These are phyloP conservation scores for Nemopilema nomurai DNA, from an alignment of 30 jellyfish, hydroid and myxozoan species.

Conservation along the genomic window DNA sequence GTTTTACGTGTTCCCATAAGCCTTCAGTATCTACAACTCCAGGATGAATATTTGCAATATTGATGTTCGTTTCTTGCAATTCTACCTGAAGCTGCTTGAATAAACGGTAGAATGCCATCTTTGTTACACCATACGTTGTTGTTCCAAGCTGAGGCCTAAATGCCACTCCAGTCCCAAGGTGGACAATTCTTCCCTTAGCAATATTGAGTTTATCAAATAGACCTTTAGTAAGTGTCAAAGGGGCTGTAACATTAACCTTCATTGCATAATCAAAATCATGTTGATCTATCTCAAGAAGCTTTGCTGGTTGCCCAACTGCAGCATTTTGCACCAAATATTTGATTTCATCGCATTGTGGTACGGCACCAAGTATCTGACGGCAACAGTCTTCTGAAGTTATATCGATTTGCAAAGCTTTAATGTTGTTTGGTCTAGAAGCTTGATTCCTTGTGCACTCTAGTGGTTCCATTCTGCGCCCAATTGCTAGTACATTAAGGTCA, in stretches of 20 bases:
- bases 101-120: slow-evolving; percentile 59
- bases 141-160: slow-evolving; percentile 57
- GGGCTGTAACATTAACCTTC: slow-evolving; percentile 56
- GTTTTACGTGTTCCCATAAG: slow-evolving; percentile 47
- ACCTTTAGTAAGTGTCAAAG: slow-evolving; percentile 21
- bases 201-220: slow-evolving; percentile 1
- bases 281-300: slow-evolving; percentile 17
- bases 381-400: slow-evolving; percentile 18
- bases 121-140: slow-evolving; percentile 56
- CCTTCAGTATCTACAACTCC: slow-evolving; percentile 71
- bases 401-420: slow-evolving; percentile 16
- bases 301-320: slow-evolving; percentile 54
- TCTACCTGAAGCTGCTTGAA: slow-evolving; percentile 41
- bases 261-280: slow-evolving; percentile 57
- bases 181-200: slow-evolving; percentile 42
- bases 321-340: slow-evolving; percentile 58
- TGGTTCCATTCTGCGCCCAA: slow-evolving; percentile 47
- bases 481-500: slow-evolving; percentile 26
- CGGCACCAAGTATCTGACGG: slow-evolving; percentile 4
- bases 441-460: slow-evolving; percentile 7
- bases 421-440: slow-evolving; percentile 12
- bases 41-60: slow-evolving; percentile 50
- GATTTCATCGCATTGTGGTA: slow-evolving; percentile 18
- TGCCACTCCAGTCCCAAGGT: slow-evolving; percentile 67
- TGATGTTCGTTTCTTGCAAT: slow-evolving; percentile 38